Evolutionary conservation across 2,113 vertebrate species (phyloP).

Genomic region (Colinus virginianus): DNA sequence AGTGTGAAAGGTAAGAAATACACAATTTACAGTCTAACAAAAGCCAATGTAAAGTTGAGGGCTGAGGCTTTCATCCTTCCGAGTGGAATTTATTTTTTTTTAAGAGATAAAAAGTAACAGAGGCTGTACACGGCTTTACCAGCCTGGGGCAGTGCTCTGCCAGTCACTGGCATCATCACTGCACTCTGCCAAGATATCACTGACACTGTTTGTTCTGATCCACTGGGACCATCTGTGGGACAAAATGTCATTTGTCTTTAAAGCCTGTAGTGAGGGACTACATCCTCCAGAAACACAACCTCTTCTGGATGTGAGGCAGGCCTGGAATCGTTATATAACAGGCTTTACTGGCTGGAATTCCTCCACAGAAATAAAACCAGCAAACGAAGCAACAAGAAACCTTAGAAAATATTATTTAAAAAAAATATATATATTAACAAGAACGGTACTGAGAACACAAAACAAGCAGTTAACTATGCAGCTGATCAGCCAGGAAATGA

Average conservation of each 20-base stretch:
- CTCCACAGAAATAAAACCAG: background rate
- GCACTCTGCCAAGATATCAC: background rate
- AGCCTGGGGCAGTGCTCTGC: slow-evolving; percentile 1
- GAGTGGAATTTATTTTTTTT: background rate
- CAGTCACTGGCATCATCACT: background rate
- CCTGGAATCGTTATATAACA: background rate
- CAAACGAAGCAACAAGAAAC: background rate
- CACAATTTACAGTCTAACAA: background rate
- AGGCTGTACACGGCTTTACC: background rate
- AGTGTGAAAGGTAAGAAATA: background rate
- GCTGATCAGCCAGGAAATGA: background rate
- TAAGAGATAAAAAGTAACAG: background rate
- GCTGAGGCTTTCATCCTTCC: background rate
- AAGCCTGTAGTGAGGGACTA: background rate
- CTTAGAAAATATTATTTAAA: background rate
- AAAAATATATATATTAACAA: background rate
- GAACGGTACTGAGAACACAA: background rate
- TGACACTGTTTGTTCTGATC: slow-evolving; percentile 4
- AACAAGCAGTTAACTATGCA: background rate
- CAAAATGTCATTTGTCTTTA: slow-evolving; percentile 7
- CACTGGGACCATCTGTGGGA: background rate
- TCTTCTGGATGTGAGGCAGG: background rate
- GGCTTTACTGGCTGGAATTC: background rate
- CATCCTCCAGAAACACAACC: background rate
- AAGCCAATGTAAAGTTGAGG: background rate